Percentiles rank a stretch among this genome's conserved stretches.
These are phyloP conservation scores for Gopherus evgoodei DNA, from an alignment of 2,113 vertebrate genomes.

Conservation along the genomic window DNA sequence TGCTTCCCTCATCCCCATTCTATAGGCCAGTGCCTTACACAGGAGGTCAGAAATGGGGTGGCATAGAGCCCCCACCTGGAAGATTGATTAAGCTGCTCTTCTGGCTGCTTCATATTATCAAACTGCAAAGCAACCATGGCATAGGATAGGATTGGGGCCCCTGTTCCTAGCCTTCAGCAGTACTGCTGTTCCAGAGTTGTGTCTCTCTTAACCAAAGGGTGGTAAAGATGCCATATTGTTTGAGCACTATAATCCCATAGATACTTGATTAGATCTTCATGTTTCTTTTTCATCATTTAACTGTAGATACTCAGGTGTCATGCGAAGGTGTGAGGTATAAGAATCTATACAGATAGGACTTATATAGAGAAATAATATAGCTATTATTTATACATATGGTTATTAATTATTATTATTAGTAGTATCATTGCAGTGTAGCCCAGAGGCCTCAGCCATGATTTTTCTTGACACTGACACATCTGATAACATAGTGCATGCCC, in stretches of 20 bases:
- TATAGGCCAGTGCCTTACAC: neutral
- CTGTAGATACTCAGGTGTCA: neutral
- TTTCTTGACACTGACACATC: neutral
- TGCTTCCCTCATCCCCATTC: neutral
- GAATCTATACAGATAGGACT: neutral
- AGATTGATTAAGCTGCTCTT: neutral
- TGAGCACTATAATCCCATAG: neutral
- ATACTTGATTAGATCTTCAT: neutral
- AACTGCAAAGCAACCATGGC: neutral
- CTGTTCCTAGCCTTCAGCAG: neutral
- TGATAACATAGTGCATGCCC: neutral
- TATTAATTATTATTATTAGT: neutral
- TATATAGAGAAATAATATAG: neutral
- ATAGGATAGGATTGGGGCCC: neutral
- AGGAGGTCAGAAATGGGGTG: accelerated
- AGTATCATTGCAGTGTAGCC: neutral
- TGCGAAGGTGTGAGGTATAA: neutral
- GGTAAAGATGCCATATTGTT: neutral
- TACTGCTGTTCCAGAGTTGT: accelerated
- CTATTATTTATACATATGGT: neutral
- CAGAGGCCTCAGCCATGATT: neutral
- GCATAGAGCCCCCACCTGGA: neutral
- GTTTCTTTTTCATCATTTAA: neutral
- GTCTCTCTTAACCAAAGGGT: neutral
- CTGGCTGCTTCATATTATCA: neutral